Percentiles rank a stretch among this genome's conserved stretches.
These are phyloP conservation scores for Esox niger DNA, from an alignment of 2,113 vertebrate species.

Conservation along the genomic window DNA sequence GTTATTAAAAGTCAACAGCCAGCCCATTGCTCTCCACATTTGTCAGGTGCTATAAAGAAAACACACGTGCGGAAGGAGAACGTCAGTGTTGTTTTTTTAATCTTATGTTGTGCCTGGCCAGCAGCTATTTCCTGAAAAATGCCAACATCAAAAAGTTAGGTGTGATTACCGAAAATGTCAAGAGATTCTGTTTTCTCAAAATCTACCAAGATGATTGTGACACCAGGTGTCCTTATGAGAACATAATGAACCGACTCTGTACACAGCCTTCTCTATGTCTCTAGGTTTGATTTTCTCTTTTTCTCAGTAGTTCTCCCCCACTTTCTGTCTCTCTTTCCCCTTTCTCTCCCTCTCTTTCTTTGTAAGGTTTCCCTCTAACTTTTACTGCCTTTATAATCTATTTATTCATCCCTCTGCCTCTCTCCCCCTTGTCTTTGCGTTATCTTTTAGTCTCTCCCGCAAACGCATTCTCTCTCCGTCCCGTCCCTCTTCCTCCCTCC, in stretches of 20 bases:
- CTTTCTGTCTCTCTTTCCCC: not conserved
- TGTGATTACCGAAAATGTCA: conserved; percentile 1
- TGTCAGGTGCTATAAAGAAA: conserved; percentile 10
- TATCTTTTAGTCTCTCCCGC: too few relatives aligned
- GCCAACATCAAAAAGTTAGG: not conserved
- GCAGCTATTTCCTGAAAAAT: conserved; percentile 7
- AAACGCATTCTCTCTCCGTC: too few relatives aligned
- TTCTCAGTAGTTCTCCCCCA: too few relatives aligned
- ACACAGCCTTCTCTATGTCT: too few relatives aligned
- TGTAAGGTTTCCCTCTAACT: too few relatives aligned
- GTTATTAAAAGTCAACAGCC: conserved; percentile 3
- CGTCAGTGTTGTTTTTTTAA: too few relatives aligned
- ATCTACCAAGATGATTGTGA: not conserved
- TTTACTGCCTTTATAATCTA: too few relatives aligned
- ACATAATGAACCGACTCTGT: not conserved
- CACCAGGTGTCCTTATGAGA: too few relatives aligned
- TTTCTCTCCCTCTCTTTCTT: not conserved
- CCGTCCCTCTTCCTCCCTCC: not conserved
- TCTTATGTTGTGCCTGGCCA: too few relatives aligned
- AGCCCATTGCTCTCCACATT: not conserved
- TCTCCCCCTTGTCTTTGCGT: too few relatives aligned
- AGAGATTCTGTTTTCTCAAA: not conserved
- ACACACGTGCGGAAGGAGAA: not conserved
- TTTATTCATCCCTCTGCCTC: too few relatives aligned
- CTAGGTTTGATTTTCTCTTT: too few relatives aligned